A percentile compares a stretch with the other conserved stretches of the same genome.
These are phyloP conservation scores for Amblyopsis rosae DNA, from an alignment of 2,113 vertebrate species.

Conservation along the genomic window DNA sequence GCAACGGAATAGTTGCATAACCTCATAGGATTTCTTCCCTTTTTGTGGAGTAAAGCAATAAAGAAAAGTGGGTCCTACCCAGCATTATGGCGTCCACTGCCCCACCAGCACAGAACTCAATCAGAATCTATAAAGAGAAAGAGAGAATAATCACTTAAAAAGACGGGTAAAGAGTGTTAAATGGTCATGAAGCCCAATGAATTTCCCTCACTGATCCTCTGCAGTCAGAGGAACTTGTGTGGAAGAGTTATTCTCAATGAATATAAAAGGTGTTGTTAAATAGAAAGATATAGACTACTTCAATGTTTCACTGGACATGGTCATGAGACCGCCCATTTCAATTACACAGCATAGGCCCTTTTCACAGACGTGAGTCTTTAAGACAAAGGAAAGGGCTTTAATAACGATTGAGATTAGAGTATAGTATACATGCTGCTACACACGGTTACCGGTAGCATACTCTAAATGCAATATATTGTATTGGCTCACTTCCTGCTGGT, in stretches of 20 bases:
- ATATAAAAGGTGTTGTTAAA: slow-evolving; percentile 15
- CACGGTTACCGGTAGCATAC: too few species aligned
- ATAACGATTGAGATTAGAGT: background rate
- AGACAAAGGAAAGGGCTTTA: background rate
- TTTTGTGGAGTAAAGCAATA: slow-evolving; percentile 11
- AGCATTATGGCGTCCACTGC: slow-evolving; percentile 98
- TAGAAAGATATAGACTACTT: slow-evolving; percentile 16
- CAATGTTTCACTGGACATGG: slow-evolving; percentile 18
- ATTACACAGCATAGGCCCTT: background rate
- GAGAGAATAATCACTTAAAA: slow-evolving; percentile 13
- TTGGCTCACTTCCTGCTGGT: slow-evolving; percentile 19
- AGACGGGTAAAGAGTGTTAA: background rate
- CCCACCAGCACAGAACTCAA: slow-evolving; percentile 98
- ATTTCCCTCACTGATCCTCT: background rate
- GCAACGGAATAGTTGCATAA: slow-evolving; percentile 37
- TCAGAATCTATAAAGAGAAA: slow-evolving; percentile 86
- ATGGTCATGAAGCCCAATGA: background rate
- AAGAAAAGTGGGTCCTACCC: slow-evolving; percentile 78
- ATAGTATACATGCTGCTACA: background rate
- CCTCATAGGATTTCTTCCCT: slow-evolving; percentile 27
- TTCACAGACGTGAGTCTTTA: too few species aligned
- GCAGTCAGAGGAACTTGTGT: background rate
- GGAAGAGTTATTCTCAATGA: background rate
- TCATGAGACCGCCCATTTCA: slow-evolving; percentile 4
- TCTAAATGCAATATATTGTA: too few species aligned